Evolutionary conservation across 2,888 invertebrate genomes (phyloP), one percentile per base, ranked within the genome.

Genomic region (Apotomis capreana): DNA sequence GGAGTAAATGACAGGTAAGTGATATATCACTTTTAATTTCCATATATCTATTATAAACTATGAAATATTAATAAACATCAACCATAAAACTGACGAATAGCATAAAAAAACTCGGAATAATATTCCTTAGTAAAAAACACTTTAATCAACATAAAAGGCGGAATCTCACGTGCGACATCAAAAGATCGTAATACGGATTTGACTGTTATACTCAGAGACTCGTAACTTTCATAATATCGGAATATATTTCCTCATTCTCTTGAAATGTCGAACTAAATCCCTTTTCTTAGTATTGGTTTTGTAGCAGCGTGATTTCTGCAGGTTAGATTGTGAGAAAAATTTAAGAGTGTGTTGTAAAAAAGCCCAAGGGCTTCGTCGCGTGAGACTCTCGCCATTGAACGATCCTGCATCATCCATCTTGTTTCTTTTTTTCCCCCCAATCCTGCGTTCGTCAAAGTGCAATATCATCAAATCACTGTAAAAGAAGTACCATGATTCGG

Each of bases 401-500:
- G 51, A 59, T 76, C 71, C 77, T 68, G 67, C 81, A 84, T 84
- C 88, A 90, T 90, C 85, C 84, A 88, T 89, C 89, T 89, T 89
- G 87, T 87, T 88, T 87, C 84, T 83, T 80, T 84, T 87, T 83
- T 80, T 80, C 78, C 81, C 78, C 80, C 76, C 78, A 78, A 79
- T 79, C 81, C 79, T 80, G 81, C 84, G 85, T 87, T 87, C 89
- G 87, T 88, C 88, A 91, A 93, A 91, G 88, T 92, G 93, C 93
- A 93, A 89, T 89, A 91, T 93, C 92, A 93, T 92, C 91, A 91
- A 92, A 93, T 92, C 92, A 91, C 89, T 90, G 91, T 87, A 86
- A 90, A 91, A 90, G 91, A 91, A 92, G 89, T 90, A 88, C 86
- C 89, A 87, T 89, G 92, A 92, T 93, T 92, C 86, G 83, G 84